Evolutionary conservation across 2,797 vertebrate genomes (phyloP).

Genomic region (Pachyuromys duprasi): DNA sequence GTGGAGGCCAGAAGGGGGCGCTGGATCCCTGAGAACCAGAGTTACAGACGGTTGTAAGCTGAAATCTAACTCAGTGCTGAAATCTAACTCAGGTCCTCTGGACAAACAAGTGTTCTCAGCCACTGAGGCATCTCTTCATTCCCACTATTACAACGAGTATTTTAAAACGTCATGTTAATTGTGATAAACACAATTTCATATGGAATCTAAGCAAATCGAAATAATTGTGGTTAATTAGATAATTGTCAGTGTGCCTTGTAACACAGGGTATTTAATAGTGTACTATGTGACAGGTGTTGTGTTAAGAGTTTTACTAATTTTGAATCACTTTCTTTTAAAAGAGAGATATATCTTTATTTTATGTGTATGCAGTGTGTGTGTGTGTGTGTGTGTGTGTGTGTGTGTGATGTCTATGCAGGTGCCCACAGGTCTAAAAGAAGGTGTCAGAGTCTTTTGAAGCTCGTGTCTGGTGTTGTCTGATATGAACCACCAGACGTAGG

Average conservation of each 20-base stretch:
- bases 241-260: background rate
- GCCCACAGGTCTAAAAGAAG: background rate
- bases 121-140: background rate
- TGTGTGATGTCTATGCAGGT: background rate
- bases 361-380: background rate
- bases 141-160: background rate
- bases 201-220: background rate
- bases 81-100: background rate
- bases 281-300: background rate
- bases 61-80: too few relatives aligned
- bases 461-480: background rate
- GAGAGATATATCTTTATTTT: background rate
- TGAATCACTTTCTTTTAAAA: constrained; percentile 1
- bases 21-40: background rate
- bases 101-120: background rate
- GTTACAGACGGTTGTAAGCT: too few relatives aligned
- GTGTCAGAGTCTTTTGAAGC: background rate
- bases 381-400: background rate
- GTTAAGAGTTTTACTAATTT: background rate
- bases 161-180: background rate
- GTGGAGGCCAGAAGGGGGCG: background rate
- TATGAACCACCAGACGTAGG: too few relatives aligned
- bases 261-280: background rate
- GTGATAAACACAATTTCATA: background rate
- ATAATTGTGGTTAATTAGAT: background rate